Evolutionary conservation across 2,888 invertebrate genomes (phyloP), one percentile per base, ranked within the genome.

Genomic region (Epinotia brunnichana): DNA sequence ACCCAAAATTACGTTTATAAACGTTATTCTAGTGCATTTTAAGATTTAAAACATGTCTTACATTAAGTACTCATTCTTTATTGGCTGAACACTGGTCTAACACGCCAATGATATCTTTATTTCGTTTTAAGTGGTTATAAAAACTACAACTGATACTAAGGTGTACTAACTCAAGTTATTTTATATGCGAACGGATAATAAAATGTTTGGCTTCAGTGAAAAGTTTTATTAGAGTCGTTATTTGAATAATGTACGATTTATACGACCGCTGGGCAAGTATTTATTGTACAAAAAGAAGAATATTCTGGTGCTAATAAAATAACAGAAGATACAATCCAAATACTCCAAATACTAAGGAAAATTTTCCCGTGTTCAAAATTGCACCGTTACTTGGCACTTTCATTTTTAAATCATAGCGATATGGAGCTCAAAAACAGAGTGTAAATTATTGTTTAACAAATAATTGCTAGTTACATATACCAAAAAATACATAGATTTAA

Each of bases 71-170:
- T 48, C 13, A 41, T 41, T 48, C 1, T n/a, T 48, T 48, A n/a
- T 4, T 48, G 29, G 29, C 56, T 4, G 57, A 15, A 57, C 7
- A 29, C 62, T 48, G 54, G 62, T 21, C 29, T 59, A 67, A 67
- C 61, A 67, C 17, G 70, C 54, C 68, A 67, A 61, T 72, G n/a
- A 68, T 61, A 72, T 72, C 48, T 62, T 73, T 73, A 73, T 73
- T 62, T 11, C 57, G 57, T 63, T 73, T 73, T 62, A 68, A 73
- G 68, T 62, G 72, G 51, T 39, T 15, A 69, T 73, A 69, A 73
- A 24, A 68, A 63, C 56, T 24, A 62, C 56, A 62, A 39, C 9
- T 11, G 17, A 48, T 62, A 48, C 62, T 62, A 62, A 62, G 0
- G 1, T 0, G 1, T 29, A 51, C 57, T 21, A 56, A 39, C 21